Base-by-base conservation (phyloP, 2,797 vertebrate species). In the Selene dorsalis region DNA sequence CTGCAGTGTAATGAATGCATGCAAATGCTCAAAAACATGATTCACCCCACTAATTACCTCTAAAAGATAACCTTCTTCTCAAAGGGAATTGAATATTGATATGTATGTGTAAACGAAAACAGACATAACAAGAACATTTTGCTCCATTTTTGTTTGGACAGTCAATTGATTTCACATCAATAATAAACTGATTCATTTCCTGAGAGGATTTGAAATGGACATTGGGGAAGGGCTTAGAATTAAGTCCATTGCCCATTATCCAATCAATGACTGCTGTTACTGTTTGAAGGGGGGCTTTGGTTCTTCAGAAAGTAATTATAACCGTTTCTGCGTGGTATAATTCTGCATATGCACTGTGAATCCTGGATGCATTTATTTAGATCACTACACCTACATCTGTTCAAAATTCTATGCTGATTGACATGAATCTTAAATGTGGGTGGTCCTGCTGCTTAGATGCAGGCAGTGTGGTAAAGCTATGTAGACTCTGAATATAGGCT, bases 201-300 rank as follows among this genome's bases (percentile, higher is more conserved):
- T 57, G 24, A 63, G 60, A 55, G 24, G 61, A 72, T 81, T 71
- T 78, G 28, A 83, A 77, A 67, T 60, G 58, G 55, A 47, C 61
- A 72, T 30, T 74, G 56, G 30, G 43, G 24, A 69, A 74, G 65
- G 45, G 62, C 26, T 86, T 58, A 61, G 32, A 73, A 72, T 60
- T 52, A 30, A 67, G 79, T 73, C 64, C 1, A 0, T 16, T 69
- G 69, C 73, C 74, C 50, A 85, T 76, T 82, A 73, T 79, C 39
- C 69, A 86, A 80, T 88, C 71, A 88, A 20, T 78, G 69, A 60
- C 64, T 81, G 57, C 38, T 74, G 10, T 68, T 73, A 67, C n/a
- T 75, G 38, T 45, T 26, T 61, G 5, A 58, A 4, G 48, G 43
- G 70, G 22, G n/a, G 53, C 50, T 83, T 72, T 70, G 60, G 35